Evolutionary conservation across 2,888 invertebrate species (phyloP).

Genomic region (Dorcus parallelipipedus): DNA sequence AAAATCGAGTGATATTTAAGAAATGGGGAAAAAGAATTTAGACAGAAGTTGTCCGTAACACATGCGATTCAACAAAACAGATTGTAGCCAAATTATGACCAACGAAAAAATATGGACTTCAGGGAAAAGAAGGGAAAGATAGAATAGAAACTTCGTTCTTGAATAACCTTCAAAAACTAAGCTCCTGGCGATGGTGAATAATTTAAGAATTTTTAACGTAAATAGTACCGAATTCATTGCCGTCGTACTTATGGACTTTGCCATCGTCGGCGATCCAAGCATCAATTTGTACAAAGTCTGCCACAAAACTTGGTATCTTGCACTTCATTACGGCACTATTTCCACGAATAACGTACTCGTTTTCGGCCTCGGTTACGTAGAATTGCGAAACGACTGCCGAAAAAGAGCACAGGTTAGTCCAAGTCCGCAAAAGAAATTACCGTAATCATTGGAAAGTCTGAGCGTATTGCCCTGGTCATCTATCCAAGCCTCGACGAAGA

Average conservation of each 20-base stretch:
- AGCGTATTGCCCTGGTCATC: conserved; percentile 60
- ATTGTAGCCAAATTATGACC: no score
- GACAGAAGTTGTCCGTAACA: no score
- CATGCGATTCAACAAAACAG: no score
- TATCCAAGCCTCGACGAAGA: conserved; percentile 83
- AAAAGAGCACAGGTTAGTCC: conserved; percentile 22
- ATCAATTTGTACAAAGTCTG: conserved; percentile 85
- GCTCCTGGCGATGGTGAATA: no score
- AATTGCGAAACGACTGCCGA: conserved; percentile 81
- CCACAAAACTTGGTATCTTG: conserved; percentile 91
- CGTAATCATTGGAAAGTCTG: conserved; percentile 52
- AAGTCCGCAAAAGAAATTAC: conserved; percentile 39
- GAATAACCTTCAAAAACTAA: no score
- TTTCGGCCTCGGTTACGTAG: conserved; percentile 88
- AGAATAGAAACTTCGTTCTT: no score
- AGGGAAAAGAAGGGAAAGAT: no score
- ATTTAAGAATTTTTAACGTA: no score
- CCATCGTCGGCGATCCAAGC: conserved; percentile 80
- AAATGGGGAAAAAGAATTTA: no score
- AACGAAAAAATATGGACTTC: no score
- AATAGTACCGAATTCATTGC: conserved; percentile 31
- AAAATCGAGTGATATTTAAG: no score
- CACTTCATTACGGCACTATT: conserved; percentile 90
- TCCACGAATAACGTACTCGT: conserved; percentile 90
- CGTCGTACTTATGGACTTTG: conserved; percentile 59